Evolutionary conservation across 2,797 vertebrate species (phyloP).

Genomic region (Arrhamphus sclerolepis): DNA sequence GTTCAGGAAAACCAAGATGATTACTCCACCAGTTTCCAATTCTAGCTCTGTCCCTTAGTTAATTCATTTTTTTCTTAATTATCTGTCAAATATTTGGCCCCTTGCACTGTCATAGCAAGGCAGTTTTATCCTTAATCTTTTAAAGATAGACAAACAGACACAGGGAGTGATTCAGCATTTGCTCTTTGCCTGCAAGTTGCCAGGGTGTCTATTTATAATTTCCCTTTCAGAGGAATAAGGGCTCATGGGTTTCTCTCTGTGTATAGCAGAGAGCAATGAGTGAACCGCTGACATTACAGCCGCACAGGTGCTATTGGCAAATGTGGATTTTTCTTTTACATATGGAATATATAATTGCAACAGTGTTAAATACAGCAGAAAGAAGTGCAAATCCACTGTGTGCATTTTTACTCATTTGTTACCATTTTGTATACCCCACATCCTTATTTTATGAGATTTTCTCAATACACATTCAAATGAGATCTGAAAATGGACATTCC

Average conservation of each 20-base stretch:
- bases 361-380: no score
- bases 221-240: conserved; percentile 20
- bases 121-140: conserved; percentile 50
- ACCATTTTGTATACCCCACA: no score
- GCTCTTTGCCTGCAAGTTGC: conserved; percentile 37
- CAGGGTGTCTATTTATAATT: conserved; percentile 22
- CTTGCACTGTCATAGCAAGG: conserved; percentile 66
- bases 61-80: conserved; percentile 23
- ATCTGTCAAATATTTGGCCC: conserved; percentile 11
- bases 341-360: conserved; percentile 9
- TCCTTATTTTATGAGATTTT: conserved; percentile 10
- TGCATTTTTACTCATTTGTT: conserved; percentile 5
- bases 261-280: not conserved
- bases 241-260: conserved; percentile 18
- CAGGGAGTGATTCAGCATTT: conserved; percentile 17
- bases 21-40: conserved; percentile 29
- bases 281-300: conserved; percentile 9
- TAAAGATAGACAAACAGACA: conserved; percentile 21
- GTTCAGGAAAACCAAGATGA: conserved; percentile 50
- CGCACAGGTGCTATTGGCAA: conserved; percentile 1
- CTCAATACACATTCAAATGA: not conserved
- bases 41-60: conserved; percentile 17
- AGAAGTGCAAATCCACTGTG: no score
- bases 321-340: conserved; percentile 13
- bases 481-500: not conserved